These are phyloP conservation scores for Amphiprion ocellaris DNA, from an alignment of 2,113 vertebrate genomes.

Conservation along the genomic window DNA sequence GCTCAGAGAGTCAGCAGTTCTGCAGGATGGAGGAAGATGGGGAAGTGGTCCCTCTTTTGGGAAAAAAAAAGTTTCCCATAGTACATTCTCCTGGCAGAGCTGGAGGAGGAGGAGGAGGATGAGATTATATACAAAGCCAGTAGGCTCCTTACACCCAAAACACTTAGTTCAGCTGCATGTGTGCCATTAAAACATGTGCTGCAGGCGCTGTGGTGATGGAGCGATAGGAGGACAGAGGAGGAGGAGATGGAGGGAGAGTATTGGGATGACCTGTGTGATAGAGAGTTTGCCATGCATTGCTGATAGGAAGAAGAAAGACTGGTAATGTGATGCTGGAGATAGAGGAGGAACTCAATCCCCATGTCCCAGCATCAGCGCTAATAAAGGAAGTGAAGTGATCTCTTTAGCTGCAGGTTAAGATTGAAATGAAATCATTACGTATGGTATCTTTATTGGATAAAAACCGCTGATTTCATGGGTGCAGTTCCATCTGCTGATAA, in stretches of 20 bases:
- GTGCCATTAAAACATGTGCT: slow-evolving; percentile 56
- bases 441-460: slow-evolving; percentile 36
- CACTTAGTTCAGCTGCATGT: slow-evolving; percentile 62
- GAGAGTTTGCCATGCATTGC: slow-evolving; percentile 55
- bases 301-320: slow-evolving; percentile 57
- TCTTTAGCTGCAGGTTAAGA: slow-evolving; percentile 48
- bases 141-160: slow-evolving; percentile 57
- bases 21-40: slow-evolving; percentile 21
- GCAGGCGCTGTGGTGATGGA: slow-evolving; percentile 28
- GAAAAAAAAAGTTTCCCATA: slow-evolving; percentile 10
- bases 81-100: slow-evolving; percentile 42
- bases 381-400: slow-evolving; percentile 54
- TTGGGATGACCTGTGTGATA: slow-evolving; percentile 51
- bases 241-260: slow-evolving; percentile 19
- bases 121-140: slow-evolving; percentile 62
- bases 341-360: slow-evolving; percentile 53
- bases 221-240: slow-evolving; percentile 34
- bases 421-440: slow-evolving; percentile 43
- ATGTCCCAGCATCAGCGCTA: slow-evolving; percentile 56
- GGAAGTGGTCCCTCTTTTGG: slow-evolving; percentile 28
- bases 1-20: slow-evolving; percentile 51
- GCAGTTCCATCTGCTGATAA: slow-evolving; percentile 8
- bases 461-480: slow-evolving; percentile 39
- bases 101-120: slow-evolving; percentile 4
- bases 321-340: slow-evolving; percentile 62